These are phyloP conservation scores for Xiphophorus hellerii DNA, from an alignment of 2,113 vertebrate species.

Conservation along the genomic window DNA sequence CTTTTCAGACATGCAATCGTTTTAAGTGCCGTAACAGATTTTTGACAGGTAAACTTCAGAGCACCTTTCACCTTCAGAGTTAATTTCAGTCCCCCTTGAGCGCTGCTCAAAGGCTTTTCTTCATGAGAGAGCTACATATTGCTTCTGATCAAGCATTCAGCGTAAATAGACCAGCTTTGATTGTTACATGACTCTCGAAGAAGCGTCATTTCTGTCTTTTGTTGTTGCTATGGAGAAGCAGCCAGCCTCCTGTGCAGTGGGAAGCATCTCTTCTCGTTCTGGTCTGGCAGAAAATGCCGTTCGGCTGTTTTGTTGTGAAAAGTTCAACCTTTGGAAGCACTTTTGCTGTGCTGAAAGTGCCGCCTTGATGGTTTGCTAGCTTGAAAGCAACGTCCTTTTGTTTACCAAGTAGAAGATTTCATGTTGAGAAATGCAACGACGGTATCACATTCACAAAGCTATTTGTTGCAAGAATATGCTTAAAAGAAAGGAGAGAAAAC, in stretches of 20 bases:
- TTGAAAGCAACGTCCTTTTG: background rate
- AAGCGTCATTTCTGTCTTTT: background rate
- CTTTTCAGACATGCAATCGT: background rate
- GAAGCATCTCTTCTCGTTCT: slow-evolving; percentile 30
- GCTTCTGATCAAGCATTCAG: background rate
- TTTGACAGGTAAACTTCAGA: background rate
- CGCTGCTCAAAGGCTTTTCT: background rate
- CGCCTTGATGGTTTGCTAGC: slow-evolving; percentile 1
- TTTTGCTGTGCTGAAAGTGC: slow-evolving; percentile 18
- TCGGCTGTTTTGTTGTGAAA: slow-evolving; percentile 8
- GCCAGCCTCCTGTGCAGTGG: slow-evolving; percentile 17
- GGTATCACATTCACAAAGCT: background rate
- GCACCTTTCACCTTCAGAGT: background rate
- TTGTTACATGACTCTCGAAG: background rate
- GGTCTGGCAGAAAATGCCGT: slow-evolving; percentile 7
- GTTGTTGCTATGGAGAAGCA: slow-evolving; percentile 27
- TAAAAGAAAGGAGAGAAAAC: background rate
- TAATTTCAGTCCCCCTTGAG: background rate
- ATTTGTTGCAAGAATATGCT: background rate
- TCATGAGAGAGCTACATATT: background rate
- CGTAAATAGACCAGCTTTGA: background rate
- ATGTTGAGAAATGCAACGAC: background rate
- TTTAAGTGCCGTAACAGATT: background rate
- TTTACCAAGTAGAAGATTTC: background rate
- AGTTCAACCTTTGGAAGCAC: slow-evolving; percentile 31